Base-by-base conservation (phyloP, 2,113 vertebrate genomes). In the Ceyx melanurus region DNA sequence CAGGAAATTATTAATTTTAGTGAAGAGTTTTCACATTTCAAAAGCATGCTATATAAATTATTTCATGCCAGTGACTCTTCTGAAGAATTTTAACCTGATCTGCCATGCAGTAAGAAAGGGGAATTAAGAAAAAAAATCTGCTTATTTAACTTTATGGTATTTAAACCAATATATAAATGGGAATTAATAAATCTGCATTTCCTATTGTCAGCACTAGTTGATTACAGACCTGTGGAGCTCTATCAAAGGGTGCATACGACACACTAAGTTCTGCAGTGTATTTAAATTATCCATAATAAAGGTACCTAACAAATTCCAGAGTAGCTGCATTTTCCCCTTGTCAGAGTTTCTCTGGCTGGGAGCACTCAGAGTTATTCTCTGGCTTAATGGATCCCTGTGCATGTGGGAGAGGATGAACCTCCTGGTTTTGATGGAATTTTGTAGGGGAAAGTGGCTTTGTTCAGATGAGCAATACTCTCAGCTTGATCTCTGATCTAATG, bases 131-230 rank as follows among this genome's bases (percentile, higher is more conserved):
- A 88, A 62, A 37, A 76, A 78, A 28, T 16, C 88, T 90, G 64
- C 92, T 91, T 92, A 61, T 96, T 94, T 94, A 89, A 93, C 61
- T 86, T 71, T 42, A 64, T 9, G 23, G 75, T 83, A 75, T 95
- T 95, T 93, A 91, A 93, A 82, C 75, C 85, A 94, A 85, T 83
- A 77, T 45, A 93, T 45, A 88, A 92, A 92, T 50, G 85, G 81
- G 82, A 92, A 93, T 95, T 91, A 91, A 93, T 93, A 95, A 92
- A 94, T 91, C 91, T 91, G 75, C 87, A 75, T 92, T 95, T 94
- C 82, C 79, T 66, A 61, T 91, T 91, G 94, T 88, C 94, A 78
- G 91, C 91, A 77, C 67, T 31, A 29, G 89, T 92, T 95, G 95
- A 93, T 92, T 88, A 75, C 67, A 86, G 91, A 79, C 18, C 84